phyloP scores from a whole-genome alignment of 64 coral and sea anemone species.

The Cladopsammia gracilis region DNA sequence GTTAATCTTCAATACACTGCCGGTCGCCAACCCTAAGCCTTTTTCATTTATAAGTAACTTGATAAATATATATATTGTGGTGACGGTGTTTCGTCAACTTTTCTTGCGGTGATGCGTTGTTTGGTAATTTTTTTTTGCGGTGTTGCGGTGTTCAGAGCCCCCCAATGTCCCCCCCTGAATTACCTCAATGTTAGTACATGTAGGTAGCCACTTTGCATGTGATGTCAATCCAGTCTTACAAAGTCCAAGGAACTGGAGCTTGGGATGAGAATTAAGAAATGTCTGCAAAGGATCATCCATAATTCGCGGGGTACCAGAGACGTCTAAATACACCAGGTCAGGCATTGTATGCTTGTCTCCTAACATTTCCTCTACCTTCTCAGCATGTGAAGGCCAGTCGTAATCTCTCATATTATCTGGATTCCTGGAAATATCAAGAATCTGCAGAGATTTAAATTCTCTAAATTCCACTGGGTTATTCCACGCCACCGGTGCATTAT shows the following conservation, averaged over 20 bases:
- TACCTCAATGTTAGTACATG: constrained; percentile 68
- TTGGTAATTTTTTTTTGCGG: too few species aligned
- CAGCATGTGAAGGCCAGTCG: constrained; percentile 55
- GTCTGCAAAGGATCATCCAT: constrained; percentile 65
- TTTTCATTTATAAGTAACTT: too few species aligned
- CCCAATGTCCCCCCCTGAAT: too few species aligned
- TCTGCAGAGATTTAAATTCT: constrained; percentile 50
- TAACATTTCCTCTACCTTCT: constrained; percentile 72
- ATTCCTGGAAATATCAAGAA: constrained; percentile 88
- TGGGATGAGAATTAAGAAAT: constrained; percentile 77
- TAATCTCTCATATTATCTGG: constrained; percentile 10
- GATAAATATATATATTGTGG: too few species aligned
- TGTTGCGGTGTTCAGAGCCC: too few species aligned
- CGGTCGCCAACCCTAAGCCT: too few species aligned
- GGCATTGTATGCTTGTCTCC: constrained; percentile 24
- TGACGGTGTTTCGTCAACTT: too few species aligned
- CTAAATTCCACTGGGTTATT: constrained; percentile 76
- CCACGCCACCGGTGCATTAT: constrained; percentile 76
- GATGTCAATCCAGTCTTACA: constrained; percentile 79
- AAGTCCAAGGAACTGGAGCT: constrained; percentile 82
- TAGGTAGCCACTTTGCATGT: constrained; percentile 69
- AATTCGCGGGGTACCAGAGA: constrained; percentile 63
- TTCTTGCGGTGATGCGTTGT: too few species aligned
- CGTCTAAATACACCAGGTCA: constrained; percentile 65
- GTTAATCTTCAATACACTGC: too few species aligned